These are phyloP conservation scores for Loris lydekkerianus DNA, from an alignment of 2,797 vertebrate species.

Conservation along the genomic window DNA sequence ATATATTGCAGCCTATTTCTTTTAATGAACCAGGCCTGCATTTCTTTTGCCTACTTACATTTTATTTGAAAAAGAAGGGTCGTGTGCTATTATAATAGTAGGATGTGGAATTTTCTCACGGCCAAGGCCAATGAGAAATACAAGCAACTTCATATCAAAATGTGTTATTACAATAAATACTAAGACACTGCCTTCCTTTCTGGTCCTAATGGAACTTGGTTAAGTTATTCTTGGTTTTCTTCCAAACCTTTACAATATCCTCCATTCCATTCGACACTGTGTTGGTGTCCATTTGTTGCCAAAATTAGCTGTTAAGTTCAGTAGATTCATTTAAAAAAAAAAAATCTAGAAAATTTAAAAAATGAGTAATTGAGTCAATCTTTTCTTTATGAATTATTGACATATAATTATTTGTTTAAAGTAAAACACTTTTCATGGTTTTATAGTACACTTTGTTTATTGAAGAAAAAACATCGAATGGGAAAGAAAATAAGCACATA, in stretches of 20 bases:
- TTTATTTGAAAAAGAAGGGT: constrained; percentile 28
- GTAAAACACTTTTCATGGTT: background rate
- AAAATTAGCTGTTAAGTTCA: constrained; percentile 46
- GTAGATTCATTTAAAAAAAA: constrained; percentile 8
- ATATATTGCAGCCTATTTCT: background rate
- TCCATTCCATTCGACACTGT: background rate
- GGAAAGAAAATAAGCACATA: background rate
- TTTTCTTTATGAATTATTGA: constrained; percentile 26
- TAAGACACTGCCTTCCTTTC: background rate
- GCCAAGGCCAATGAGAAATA: background rate
- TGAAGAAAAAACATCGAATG: background rate
- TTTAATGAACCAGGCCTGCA: background rate
- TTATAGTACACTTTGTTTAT: background rate
- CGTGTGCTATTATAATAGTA: background rate
- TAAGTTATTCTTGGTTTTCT: constrained; percentile 65
- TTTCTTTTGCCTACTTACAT: constrained; percentile 30
- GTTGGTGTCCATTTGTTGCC: background rate
- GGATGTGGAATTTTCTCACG: background rate
- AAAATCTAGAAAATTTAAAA: background rate
- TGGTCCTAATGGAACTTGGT: background rate
- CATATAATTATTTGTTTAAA: background rate
- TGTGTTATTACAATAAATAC: background rate
- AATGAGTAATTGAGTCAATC: background rate
- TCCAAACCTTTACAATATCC: constrained; percentile 49
- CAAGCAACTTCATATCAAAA: background rate